A percentile compares a stretch with the other conserved stretches of the same genome.
These are phyloP conservation scores for Macrophya alboannulata DNA, from an alignment of 2,888 invertebrate genomes.

Conservation along the genomic window DNA sequence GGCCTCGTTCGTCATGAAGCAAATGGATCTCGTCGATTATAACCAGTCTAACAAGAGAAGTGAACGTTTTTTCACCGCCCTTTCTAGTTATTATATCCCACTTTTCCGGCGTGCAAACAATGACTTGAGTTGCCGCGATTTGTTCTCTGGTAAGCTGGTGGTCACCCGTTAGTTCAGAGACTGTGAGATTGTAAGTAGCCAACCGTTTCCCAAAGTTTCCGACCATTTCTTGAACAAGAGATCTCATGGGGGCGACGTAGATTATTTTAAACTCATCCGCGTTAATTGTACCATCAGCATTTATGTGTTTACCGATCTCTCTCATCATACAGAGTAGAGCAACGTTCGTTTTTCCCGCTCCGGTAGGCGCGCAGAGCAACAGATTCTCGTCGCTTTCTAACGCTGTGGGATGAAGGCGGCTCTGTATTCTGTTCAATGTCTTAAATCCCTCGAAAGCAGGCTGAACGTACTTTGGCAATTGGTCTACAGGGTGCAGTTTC, in stretches of 20 bases:
- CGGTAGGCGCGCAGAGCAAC: constrained; percentile 98
- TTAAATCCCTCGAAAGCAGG: constrained; percentile 99
- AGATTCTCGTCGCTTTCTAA: constrained; percentile 97
- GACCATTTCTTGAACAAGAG: constrained; percentile 99
- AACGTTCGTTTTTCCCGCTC: constrained; percentile 99
- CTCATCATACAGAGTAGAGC: constrained; percentile 97
- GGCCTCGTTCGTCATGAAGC: constrained; percentile 98
- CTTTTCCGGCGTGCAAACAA: constrained; percentile 99
- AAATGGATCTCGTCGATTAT: constrained; percentile 99
- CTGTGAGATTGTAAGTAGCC: constrained; percentile 94
- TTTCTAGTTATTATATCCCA: constrained; percentile 99
- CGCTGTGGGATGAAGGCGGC: constrained; percentile 92
- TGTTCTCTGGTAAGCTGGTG: constrained; percentile 98
- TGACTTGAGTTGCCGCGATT: constrained; percentile 97
- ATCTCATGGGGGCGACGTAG: constrained; percentile 99
- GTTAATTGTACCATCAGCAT: constrained; percentile 97
- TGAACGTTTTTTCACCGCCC: constrained; percentile 98
- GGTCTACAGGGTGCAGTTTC: constrained; percentile 92
- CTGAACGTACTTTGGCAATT: constrained; percentile 97
- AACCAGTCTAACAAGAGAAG: constrained; percentile 96
- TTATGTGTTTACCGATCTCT: constrained; percentile 99
- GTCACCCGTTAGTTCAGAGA: constrained; percentile 99
- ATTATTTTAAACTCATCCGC: constrained; percentile 99
- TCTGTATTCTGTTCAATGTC: constrained; percentile 97
- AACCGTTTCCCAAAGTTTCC: constrained; percentile 96